Percentiles rank a stretch among this genome's conserved stretches.
phyloP scores from a whole-genome alignment of 2,888 invertebrate genomes.

The Oscheius sp. region DNA sequence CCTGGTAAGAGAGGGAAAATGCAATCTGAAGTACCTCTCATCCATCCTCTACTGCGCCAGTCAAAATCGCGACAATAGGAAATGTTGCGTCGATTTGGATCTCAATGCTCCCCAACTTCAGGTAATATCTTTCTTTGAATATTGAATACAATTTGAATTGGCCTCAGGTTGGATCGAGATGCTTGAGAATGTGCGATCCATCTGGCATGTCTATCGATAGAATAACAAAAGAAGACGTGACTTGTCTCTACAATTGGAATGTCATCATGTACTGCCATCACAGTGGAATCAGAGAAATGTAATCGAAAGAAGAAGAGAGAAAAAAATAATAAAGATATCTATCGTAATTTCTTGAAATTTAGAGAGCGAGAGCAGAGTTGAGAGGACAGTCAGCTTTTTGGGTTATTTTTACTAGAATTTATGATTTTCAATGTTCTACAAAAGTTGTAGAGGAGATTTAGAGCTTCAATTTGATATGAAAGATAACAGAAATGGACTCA shows the following conservation, averaged over 20 bases:
- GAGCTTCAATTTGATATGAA: too few species aligned
- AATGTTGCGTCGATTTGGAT: constrained; percentile 65
- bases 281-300: constrained; percentile 67
- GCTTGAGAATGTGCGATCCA: constrained; percentile 67
- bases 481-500: background rate
- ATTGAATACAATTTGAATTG: background rate
- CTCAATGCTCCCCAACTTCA: constrained; percentile 64
- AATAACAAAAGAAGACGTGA: constrained; percentile 66
- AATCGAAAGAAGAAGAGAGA: constrained; percentile 14
- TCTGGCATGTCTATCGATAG: constrained; percentile 62
- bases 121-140: constrained; percentile 32
- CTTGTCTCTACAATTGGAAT: constrained; percentile 68
- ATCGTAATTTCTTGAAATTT: too few species aligned
- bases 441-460: too few species aligned
- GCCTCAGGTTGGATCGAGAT: constrained; percentile 61
- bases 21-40: constrained; percentile 64
- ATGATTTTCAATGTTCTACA: too few species aligned
- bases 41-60: constrained; percentile 68
- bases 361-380: too few species aligned
- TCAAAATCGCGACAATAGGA: constrained; percentile 66
- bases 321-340: background rate
- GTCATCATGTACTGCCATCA: constrained; percentile 69
- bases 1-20: constrained; percentile 53
- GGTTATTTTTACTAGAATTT: too few species aligned
- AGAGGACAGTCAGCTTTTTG: too few species aligned